These are phyloP conservation scores for Ormyrus labotus DNA, from an alignment of 2,888 invertebrate species.

Conservation along the genomic window DNA sequence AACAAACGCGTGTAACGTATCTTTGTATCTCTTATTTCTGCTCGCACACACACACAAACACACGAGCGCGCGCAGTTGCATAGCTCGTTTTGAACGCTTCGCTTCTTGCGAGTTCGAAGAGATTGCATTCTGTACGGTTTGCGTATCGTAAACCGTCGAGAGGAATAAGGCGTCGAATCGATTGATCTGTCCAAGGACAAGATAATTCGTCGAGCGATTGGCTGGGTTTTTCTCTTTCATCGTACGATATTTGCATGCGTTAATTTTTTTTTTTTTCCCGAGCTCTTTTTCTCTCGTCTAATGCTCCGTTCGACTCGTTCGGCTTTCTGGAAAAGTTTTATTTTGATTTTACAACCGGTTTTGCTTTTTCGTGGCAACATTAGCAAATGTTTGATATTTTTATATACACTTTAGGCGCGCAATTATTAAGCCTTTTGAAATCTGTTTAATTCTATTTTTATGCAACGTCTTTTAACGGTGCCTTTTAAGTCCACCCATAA, in stretches of 20 bases:
- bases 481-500: too few species aligned
- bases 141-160: conserved; percentile 14
- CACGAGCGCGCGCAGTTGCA: background rate
- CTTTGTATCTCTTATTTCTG: too few species aligned
- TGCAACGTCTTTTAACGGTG: too few species aligned
- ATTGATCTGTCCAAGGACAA: conserved; percentile 56
- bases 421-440: too few species aligned
- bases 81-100: background rate
- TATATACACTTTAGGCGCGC: too few species aligned
- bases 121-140: conserved; percentile 18
- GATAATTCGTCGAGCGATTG: conserved; percentile 52
- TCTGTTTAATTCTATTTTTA: too few species aligned
- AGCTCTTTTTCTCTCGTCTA: background rate
- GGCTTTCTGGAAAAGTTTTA: conserved; percentile 8
- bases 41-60: too few species aligned
- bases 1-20: too few species aligned
- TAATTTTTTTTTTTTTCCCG: background rate
- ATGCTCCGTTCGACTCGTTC: background rate
- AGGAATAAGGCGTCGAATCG: conserved; percentile 52
- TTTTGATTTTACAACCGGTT: background rate
- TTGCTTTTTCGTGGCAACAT: background rate
- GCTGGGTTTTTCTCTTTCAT: conserved; percentile 44
- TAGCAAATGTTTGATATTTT: too few species aligned
- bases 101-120: conserved; percentile 15
- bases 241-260: conserved; percentile 36